phyloP scores from a whole-genome alignment of 2,888 invertebrate species.

The Allygus modestus region DNA sequence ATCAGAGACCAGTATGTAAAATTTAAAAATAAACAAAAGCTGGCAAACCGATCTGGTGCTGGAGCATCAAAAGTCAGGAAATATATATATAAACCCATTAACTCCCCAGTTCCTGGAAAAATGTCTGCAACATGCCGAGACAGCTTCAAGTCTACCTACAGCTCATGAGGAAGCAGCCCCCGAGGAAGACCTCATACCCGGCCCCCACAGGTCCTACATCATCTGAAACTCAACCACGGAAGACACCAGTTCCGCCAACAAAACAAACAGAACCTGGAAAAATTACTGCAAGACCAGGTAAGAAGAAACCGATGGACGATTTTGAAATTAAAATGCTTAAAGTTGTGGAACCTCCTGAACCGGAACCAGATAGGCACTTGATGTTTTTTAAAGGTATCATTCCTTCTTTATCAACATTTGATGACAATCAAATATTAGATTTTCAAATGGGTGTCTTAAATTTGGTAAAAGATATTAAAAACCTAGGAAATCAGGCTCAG shows the following conservation, averaged over 20 bases:
- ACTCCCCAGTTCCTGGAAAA: too few species aligned
- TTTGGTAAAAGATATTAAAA: conserved; percentile 64
- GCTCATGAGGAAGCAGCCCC: background rate
- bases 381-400: conserved; percentile 66
- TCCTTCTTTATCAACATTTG: conserved; percentile 63
- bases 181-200: background rate
- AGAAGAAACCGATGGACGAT: conserved; percentile 40
- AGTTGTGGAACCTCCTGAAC: conserved; percentile 38
- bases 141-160: conserved; percentile 1
- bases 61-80: too few species aligned
- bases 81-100: too few species aligned
- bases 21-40: conserved; percentile 25
- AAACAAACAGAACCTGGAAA: background rate
- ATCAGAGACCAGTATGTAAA: conserved; percentile 62
- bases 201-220: background rate
- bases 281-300: background rate
- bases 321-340: conserved; percentile 55
- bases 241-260: background rate
- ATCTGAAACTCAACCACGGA: background rate
- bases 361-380: conserved; percentile 63
- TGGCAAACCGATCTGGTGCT: too few species aligned
- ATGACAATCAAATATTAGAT: conserved; percentile 65
- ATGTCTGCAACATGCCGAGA: conserved; percentile 45
- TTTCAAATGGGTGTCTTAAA: conserved; percentile 65
- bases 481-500: too few species aligned